A percentile compares a stretch with the other conserved stretches of the same genome.
These are phyloP conservation scores for Hycleus cichorii DNA, from an alignment of 1,140 invertebrate genomes.

Conservation along the genomic window DNA sequence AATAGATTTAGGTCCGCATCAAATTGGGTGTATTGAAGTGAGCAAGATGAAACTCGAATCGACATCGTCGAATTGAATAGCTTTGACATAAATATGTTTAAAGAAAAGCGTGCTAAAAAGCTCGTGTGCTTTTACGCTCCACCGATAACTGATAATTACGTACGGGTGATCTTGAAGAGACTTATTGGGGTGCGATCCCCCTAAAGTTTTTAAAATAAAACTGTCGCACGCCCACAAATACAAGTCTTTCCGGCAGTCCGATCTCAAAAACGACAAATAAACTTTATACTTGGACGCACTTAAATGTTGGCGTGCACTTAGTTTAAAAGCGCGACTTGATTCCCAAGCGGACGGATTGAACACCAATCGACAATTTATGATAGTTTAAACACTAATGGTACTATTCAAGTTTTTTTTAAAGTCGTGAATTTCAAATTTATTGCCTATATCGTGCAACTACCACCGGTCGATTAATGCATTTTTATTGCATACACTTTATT, in stretches of 20 bases:
- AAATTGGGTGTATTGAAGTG: constrained; percentile 13
- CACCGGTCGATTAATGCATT: constrained; percentile 29
- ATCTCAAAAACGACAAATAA: constrained; percentile 37
- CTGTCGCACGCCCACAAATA: constrained; percentile 35
- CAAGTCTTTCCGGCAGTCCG: constrained; percentile 25
- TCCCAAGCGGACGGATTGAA: constrained; percentile 30
- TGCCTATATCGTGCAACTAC: constrained; percentile 25
- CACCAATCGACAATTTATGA: constrained; percentile 38
- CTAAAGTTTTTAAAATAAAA: constrained; percentile 34
- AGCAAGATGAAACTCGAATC: constrained; percentile 9
- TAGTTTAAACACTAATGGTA: constrained; percentile 37
- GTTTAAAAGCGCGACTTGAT: constrained; percentile 32
- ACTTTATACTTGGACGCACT: constrained; percentile 37
- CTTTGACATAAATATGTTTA: constrained; percentile 21
- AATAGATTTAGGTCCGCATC: constrained; percentile 1
- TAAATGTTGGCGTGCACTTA: constrained; percentile 36
- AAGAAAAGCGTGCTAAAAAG: constrained; percentile 38
- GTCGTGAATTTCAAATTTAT: constrained; percentile 34
- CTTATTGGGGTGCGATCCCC: constrained; percentile 27
- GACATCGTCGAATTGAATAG: constrained; percentile 14
- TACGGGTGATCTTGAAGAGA: constrained; percentile 40
- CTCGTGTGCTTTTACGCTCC: constrained; percentile 33
- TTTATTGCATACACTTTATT: constrained; percentile 31
- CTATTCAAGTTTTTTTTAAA: constrained; percentile 31
- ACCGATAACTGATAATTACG: constrained; percentile 41